Evolutionary conservation across 2,888 invertebrate species (phyloP).

Genomic region (Melipona beecheii): DNA sequence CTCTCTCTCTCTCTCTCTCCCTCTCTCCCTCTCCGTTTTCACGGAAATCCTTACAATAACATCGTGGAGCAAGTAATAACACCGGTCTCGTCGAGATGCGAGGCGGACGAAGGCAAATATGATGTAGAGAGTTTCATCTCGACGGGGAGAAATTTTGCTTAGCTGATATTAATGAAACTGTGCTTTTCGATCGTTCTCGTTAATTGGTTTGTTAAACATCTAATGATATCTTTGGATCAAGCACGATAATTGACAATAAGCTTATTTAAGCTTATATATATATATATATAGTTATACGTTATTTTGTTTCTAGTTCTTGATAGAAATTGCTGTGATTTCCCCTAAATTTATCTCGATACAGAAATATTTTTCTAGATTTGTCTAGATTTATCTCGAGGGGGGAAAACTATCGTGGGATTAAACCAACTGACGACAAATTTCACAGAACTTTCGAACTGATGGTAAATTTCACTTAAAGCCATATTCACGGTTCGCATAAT

Average conservation of each 20-base stretch:
- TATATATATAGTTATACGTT: background rate
- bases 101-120: constrained; percentile 9
- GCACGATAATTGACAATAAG: too few species aligned
- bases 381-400: too few species aligned
- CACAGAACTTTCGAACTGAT: too few species aligned
- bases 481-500: too few species aligned
- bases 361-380: too few species aligned
- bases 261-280: too few species aligned
- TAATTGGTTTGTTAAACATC: background rate
- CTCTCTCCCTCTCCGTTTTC: background rate
- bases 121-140: background rate
- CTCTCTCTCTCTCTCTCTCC: background rate
- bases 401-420: too few species aligned
- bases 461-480: too few species aligned
- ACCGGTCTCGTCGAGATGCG: constrained; percentile 6
- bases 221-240: background rate
- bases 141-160: background rate
- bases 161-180: background rate
- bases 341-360: too few species aligned
- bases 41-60: constrained; percentile 25
- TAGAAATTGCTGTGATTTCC: too few species aligned
- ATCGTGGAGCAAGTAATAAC: constrained; percentile 38
- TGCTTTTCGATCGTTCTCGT: background rate
- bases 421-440: too few species aligned
- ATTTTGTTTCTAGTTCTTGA: background rate